A percentile compares a stretch with the other conserved stretches of the same genome.
These are phyloP conservation scores for Xylocopa sonorina DNA, from an alignment of 1,140 invertebrate genomes.

Conservation along the genomic window DNA sequence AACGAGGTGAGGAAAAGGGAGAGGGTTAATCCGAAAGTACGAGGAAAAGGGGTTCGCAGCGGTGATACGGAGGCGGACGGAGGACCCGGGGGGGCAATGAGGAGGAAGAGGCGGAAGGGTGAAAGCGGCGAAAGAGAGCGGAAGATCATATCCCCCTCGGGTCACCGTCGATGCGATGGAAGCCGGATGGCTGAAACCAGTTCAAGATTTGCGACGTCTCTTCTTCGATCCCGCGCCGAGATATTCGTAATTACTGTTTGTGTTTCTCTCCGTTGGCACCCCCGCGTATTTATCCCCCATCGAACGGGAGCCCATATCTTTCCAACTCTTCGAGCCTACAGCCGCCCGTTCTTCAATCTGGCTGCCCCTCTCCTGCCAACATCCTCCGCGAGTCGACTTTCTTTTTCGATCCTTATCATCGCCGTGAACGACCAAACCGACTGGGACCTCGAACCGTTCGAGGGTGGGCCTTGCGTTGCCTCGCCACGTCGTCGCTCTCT, in stretches of 20 bases:
- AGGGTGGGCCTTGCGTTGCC: no score
- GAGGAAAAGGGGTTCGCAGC: slow-evolving; percentile 73
- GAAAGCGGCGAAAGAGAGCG: slow-evolving; percentile 40
- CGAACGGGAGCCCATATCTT: slow-evolving; percentile 67
- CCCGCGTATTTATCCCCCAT: slow-evolving; percentile 66
- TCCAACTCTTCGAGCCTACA: slow-evolving; percentile 66
- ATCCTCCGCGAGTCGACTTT: slow-evolving; percentile 35
- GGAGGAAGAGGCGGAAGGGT: slow-evolving; percentile 21
- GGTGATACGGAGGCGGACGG: slow-evolving; percentile 64
- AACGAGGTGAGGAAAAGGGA: slow-evolving; percentile 82
- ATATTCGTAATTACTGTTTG: slow-evolving; percentile 83
- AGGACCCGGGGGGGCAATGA: slow-evolving; percentile 63
- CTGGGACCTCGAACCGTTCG: no score
- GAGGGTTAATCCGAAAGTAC: slow-evolving; percentile 82
- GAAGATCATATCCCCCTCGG: slow-evolving; percentile 52
- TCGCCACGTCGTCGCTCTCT: slow-evolving; percentile 35
- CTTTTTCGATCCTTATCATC: slow-evolving; percentile 29
- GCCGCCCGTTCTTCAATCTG: slow-evolving; percentile 56
- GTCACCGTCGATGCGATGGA: slow-evolving; percentile 44
- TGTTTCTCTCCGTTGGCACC: slow-evolving; percentile 78
- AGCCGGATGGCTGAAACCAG: slow-evolving; percentile 72
- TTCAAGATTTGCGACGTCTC: slow-evolving; percentile 82
- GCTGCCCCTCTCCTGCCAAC: slow-evolving; percentile 54
- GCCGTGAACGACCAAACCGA: no score
- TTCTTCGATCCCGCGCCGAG: slow-evolving; percentile 80